Base-by-base conservation (phyloP, 2,113 vertebrate genomes). In the Epinephelus lanceolatus region DNA sequence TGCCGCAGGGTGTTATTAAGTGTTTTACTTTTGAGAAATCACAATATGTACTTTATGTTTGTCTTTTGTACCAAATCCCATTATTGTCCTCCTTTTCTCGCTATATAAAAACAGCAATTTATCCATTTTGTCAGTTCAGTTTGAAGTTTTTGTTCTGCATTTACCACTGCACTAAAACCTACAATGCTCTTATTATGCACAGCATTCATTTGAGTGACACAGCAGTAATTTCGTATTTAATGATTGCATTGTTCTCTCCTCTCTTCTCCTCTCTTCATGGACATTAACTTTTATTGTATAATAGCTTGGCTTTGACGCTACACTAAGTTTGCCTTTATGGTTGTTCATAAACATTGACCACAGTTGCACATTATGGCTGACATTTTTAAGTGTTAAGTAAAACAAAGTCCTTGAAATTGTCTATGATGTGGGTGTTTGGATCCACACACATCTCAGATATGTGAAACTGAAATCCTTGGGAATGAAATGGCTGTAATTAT, bases 281-380 rank as follows among this genome's bases (percentile, higher is more conserved):
- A 91, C 86, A 56, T 94, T 94, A 94, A 94, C 86, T 94, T 95
- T 95, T 94, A 95, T 94, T 89, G 90, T 74, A 84, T 85, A 94
- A 91, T 91, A 78, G 92, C 91, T 80, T n/a, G 84, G 90, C 81
- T 87, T 86, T 91, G 90, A 93, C 71, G 90, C 92, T 75, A 91
- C 90, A 90, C 90, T 93, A 90, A 80, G 84, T 94, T 92, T 91
- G 81, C 72, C 76, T 94, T 94, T 93, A 94, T 86, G 91, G 85
- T 83, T 88, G 85, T 93, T 92, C 92, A 93, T 94, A 94, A 94
- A 95, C 90, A 93, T 49, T 81, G 91, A 86, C 87, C 85, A 90
- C 74, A 78, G 78, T 83, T 71, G 79, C 91, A 91, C 87, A 85
- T 91, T 88, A 90, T 13, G 19, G 61, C 6, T 9, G 76, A 86